Conservation (phyloP, 2,797 vertebrate species). For the Pseudochromis fuscus region DNA sequence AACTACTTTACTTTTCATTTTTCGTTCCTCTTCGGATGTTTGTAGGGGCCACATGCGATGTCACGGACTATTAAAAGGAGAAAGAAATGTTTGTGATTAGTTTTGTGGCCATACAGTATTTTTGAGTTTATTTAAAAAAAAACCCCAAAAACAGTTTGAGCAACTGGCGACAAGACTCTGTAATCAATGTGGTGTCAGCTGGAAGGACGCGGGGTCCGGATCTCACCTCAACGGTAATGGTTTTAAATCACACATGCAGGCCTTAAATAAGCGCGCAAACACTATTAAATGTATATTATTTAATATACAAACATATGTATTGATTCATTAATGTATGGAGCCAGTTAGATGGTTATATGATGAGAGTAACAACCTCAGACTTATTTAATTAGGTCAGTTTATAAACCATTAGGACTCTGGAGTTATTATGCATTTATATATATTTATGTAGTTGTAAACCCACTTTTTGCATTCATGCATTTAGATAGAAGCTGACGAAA, state of each 20-base stretch:
- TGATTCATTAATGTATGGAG: accelerated
- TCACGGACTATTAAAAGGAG: slow-evolving; percentile 62
- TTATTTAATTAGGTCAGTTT: slow-evolving; percentile 16
- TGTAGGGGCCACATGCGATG: slow-evolving; percentile 58
- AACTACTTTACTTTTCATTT: slow-evolving; percentile 6
- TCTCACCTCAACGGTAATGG: slow-evolving; percentile 88
- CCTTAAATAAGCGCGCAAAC: neutral
- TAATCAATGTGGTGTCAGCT: slow-evolving; percentile 87
- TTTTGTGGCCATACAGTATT: slow-evolving; percentile 23
- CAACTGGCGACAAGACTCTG: slow-evolving; percentile 71
- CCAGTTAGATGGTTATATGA: slow-evolving; percentile 4
- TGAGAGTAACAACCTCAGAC: neutral
- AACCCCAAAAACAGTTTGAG: slow-evolving; percentile 67
- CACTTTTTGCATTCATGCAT: neutral
- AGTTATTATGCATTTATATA: no score
- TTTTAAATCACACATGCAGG: slow-evolving; percentile 6
- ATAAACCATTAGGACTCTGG: neutral
- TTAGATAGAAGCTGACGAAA: no score
- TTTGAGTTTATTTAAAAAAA: slow-evolving; percentile 48
- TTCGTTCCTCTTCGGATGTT: slow-evolving; percentile 4
- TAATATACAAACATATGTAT: neutral
- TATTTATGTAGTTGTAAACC: no score
- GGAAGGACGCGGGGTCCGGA: slow-evolving; percentile 87
- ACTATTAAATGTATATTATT: neutral
- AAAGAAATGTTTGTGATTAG: slow-evolving; percentile 47